Conservation (phyloP, 2,797 vertebrate genomes). For the Ptychadena robeensis region DNA sequence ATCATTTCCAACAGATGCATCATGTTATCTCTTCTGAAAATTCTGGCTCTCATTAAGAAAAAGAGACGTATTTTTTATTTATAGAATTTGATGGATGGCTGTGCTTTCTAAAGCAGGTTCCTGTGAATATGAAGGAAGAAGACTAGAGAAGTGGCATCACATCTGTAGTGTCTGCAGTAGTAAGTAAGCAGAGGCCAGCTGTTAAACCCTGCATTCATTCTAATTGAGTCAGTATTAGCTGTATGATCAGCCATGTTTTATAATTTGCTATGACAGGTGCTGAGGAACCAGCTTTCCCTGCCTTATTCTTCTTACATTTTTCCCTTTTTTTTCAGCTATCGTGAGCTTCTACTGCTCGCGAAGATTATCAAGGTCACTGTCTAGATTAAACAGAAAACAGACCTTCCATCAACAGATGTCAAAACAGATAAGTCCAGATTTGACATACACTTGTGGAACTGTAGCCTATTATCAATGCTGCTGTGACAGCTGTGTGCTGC, state of each 20-base stretch:
- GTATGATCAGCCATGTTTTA: constrained; percentile 65
- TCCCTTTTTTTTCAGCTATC: constrained; percentile 57
- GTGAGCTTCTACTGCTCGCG: constrained; percentile 62
- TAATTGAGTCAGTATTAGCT: constrained; percentile 61
- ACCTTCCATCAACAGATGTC: constrained; percentile 84
- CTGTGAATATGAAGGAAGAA: neutral
- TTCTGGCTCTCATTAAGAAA: neutral
- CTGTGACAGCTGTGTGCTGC: constrained; percentile 74
- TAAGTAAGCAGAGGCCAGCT: constrained; percentile 47
- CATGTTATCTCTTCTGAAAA: constrained; percentile 15
- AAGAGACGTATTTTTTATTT: constrained; percentile 29
- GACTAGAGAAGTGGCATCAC: neutral
- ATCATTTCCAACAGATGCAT: constrained; percentile 21
- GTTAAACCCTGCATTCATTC: constrained; percentile 58
- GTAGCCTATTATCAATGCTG: constrained; percentile 76
- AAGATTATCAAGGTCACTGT: constrained; percentile 74
- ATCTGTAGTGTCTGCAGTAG: constrained; percentile 27
- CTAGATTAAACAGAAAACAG: constrained; percentile 71
- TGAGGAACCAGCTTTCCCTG: constrained; percentile 63
- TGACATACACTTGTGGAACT: constrained; percentile 78
- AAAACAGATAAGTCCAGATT: constrained; percentile 80
- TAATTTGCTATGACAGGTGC: constrained; percentile 70
- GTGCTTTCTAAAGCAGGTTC: constrained; percentile 21
- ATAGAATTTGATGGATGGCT: constrained; percentile 41
- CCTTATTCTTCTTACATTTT: constrained; percentile 25